Evolutionary conservation across 23 tunicate species (phyloP).

Genomic region (Ciona savignyi): DNA sequence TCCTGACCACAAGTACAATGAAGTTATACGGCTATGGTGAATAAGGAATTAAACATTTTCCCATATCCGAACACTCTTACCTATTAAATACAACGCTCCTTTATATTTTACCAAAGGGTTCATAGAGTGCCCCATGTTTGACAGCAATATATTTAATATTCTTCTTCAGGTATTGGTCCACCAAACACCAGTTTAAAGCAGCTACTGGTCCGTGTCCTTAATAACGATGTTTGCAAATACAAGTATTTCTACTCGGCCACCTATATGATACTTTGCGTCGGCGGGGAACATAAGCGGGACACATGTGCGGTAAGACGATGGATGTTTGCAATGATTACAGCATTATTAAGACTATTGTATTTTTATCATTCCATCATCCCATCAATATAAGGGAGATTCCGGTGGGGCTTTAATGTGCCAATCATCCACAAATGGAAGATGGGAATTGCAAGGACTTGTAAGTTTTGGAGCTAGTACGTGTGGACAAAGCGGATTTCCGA

Average conservation of each 20-base stretch:
- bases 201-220: conserved; percentile 4
- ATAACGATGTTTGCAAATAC: conserved; percentile 10
- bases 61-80: no score
- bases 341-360: no score
- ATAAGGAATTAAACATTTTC: no score
- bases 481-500: conserved; percentile 15
- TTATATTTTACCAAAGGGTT: no score
- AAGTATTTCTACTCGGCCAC: conserved; percentile 27
- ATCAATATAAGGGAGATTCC: conserved; percentile 46
- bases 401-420: conserved; percentile 41
- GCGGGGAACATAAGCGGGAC: conserved; percentile 45
- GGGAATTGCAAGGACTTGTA: conserved; percentile 38
- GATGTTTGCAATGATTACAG: no score
- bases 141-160: background rate
- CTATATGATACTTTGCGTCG: conserved; percentile 31
- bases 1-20: no score
- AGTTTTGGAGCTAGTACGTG: conserved; percentile 25
- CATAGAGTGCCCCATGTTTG: no score
- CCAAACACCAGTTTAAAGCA: conserved; percentile 11
- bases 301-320: conserved; percentile 39
- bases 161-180: conserved; percentile 5
- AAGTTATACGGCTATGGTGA: no score
- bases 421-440: conserved; percentile 18
- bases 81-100: no score
- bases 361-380: no score